phyloP scores from a whole-genome alignment of 2,113 vertebrate species.

The Saguinus imperator region DNA sequence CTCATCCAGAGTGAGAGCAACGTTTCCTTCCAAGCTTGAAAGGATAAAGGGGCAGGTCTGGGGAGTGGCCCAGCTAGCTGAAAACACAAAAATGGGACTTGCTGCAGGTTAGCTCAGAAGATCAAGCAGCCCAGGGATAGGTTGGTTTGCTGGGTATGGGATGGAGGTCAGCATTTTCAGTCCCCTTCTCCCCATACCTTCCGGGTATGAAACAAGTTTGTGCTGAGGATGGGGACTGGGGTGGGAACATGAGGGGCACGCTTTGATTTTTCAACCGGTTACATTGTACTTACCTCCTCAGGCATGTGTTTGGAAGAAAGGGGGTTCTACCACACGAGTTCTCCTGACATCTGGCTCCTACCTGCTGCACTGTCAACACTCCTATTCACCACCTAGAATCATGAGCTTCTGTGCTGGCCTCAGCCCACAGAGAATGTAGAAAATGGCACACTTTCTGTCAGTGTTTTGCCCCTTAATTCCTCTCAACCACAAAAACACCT shows the following conservation, averaged over 20 bases:
- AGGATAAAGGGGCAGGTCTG: neutral
- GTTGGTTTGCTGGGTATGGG: neutral
- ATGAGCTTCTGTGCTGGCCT: constrained; percentile 19
- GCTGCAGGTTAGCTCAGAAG: neutral
- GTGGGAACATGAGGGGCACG: too few relatives aligned
- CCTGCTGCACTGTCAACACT: neutral
- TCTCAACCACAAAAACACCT: neutral
- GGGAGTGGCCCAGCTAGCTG: neutral
- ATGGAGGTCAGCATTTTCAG: neutral
- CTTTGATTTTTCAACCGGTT: neutral
- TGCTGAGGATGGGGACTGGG: neutral
- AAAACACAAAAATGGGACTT: neutral
- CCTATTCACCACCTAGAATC: neutral
- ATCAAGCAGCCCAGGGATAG: neutral
- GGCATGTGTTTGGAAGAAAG: neutral
- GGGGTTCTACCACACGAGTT: neutral
- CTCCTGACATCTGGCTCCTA: neutral
- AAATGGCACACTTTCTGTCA: neutral
- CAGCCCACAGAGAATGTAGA: neutral
- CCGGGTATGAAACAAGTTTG: neutral
- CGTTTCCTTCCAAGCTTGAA: neutral
- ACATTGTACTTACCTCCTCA: neutral
- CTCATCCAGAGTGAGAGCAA: neutral
- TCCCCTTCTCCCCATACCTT: rapidly evolving
- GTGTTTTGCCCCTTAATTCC: neutral